Evolutionary conservation across 2,797 vertebrate species (phyloP), one percentile per base, ranked within the genome.

Genomic region (Martes flavigula): DNA sequence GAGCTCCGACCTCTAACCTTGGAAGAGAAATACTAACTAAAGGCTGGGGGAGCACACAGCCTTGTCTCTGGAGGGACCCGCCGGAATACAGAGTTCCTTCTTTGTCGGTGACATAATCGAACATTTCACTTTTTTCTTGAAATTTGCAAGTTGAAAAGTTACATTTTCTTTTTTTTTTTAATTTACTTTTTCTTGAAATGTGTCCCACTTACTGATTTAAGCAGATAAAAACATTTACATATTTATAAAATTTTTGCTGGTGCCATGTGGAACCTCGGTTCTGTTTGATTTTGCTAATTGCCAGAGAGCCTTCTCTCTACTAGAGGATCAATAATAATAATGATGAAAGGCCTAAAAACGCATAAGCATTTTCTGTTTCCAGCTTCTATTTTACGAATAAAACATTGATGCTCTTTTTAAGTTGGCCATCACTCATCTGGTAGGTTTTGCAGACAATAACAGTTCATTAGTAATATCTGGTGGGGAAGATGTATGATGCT

Each of bases 331-430:
- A 98, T 98, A 98, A 98, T 98, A 97, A 98, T 86, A 72, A 82
- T 72, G 91, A 96, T 62, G 91, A 95, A 75, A 91, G 88, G 68
- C 95, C 90, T 92, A 27, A 82, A 95, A 92, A 89, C 0, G 93
- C 68, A 27, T 90, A 97, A 94, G 96, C 98, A 98, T 98, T 97
- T 98, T 96, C 97, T 98, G 98, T 98, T 98, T 98, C 98, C 97
- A 98, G 98, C 99, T 99, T 99, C 99, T 99, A 99, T 99, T 99
- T 99, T 98, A 98, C 99, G 99, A 99, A 99, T 99, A 99, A 99
- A 99, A 99, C 99, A 99, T 99, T 99, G 99, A 99, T 99, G 99
- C 98, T 99, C 99, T 99, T 99, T 99, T 99, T 99, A 99, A 99
- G 99, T 99, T 99, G 98, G 98, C 99, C 99, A 99, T 99, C 99